Evolutionary conservation across 2,113 vertebrate genomes (phyloP), one percentile per base, ranked within the genome.

Genomic region (Galemys pyrenaicus): DNA sequence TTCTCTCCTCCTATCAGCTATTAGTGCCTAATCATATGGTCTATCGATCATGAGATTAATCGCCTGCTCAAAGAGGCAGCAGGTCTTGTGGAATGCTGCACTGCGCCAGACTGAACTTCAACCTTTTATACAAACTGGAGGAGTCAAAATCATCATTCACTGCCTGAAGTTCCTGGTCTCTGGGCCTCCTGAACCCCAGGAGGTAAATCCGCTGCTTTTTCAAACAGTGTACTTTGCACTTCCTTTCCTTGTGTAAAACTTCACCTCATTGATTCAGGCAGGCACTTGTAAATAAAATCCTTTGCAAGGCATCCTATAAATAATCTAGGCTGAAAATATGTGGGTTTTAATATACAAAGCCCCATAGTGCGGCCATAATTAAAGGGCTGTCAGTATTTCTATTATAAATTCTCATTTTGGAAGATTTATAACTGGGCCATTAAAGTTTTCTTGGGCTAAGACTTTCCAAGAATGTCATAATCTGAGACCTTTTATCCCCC

Each of bases 21-120:
- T 99, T 99, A 99, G 98, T 98, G 98, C 98, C 98, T 98, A 98
- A 99, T 99, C 98, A 99, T 98, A 98, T 99, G 99, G 98, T 99
- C 98, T 98, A 98, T 98, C 98, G 98, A 98, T 99, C 98, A 98
- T 98, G 99, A 99, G 98, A 99, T 99, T 98, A 98, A 98, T 99
- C 98, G 97, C 98, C 98, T 98, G 98, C 98, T 98, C 98, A 97
- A 97, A 98, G 98, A 98, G 98, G 98, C 98, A 98, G 98, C 97
- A 97, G 98, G 98, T 98, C 98, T 98, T 86, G 94, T 96, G 97
- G 98, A 99, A 98, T 98, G 98, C 98, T 97, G 97, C 94, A 97
- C 97, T 97, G 97, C 92, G 82, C 97, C 98, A 97, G 97, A 92
- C 97, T 98, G 98, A 98, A 98, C 98, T 98, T 98, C 98, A 98